These are phyloP conservation scores for Phymastichus coffea DNA, from an alignment of 1,140 invertebrate species.

Conservation along the genomic window DNA sequence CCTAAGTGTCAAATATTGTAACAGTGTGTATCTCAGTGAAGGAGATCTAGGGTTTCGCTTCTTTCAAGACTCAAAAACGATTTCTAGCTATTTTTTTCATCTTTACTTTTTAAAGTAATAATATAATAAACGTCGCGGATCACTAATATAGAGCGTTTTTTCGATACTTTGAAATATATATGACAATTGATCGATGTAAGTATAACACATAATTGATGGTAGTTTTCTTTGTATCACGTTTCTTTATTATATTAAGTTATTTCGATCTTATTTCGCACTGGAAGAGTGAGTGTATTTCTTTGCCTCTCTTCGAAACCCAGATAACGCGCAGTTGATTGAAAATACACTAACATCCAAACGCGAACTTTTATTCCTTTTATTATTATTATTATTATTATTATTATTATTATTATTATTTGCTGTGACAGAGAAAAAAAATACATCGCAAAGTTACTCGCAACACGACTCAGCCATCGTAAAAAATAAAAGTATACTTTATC, in stretches of 20 bases:
- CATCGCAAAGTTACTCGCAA: conserved; percentile 27
- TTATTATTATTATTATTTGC: neutral
- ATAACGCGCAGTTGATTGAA: conserved; percentile 11
- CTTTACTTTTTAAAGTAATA: conserved; percentile 35
- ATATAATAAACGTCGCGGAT: conserved; percentile 44
- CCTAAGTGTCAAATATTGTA: conserved; percentile 45
- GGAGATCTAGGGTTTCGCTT: conserved; percentile 32
- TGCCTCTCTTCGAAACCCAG: conserved; percentile 26
- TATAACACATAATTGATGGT: conserved; percentile 34
- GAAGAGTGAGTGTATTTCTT: conserved; percentile 26
- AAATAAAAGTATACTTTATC: conserved; percentile 16
- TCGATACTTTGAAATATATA: conserved; percentile 30
- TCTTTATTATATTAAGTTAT: conserved; percentile 15
- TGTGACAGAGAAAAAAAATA: conserved; percentile 27
- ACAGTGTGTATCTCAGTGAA: conserved; percentile 39
- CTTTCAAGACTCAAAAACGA: conserved; percentile 35
- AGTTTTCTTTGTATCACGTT: conserved; percentile 12
- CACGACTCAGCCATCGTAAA: conserved; percentile 18
- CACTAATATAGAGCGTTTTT: conserved; percentile 43
- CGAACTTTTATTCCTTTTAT: neutral
- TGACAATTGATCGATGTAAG: conserved; percentile 38
- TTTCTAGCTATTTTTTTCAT: conserved; percentile 30
- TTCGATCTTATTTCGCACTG: conserved; percentile 23
- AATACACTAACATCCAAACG: conserved; percentile 4
- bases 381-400: neutral